Conservation (phyloP, 2,113 vertebrate genomes). For the Nycticorax nycticorax region DNA sequence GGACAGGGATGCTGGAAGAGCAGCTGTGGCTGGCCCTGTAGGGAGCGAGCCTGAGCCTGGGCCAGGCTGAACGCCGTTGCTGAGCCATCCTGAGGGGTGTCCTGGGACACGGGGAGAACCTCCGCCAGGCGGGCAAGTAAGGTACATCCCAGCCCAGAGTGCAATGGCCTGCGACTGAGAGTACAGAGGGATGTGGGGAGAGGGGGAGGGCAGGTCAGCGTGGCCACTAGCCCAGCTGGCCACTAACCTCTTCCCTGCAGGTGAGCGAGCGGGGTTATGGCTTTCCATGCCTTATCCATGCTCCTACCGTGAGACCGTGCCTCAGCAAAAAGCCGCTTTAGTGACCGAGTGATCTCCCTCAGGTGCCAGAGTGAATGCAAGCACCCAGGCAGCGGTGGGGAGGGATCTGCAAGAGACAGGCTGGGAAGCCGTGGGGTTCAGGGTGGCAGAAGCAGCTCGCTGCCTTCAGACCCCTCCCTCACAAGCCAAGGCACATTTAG, state of each 20-base stretch:
- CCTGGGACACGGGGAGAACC: neutral
- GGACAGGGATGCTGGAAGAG: neutral
- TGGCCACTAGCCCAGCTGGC: neutral
- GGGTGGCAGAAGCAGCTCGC: neutral
- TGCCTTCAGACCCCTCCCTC: neutral
- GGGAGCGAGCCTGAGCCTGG: neutral
- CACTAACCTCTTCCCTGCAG: neutral
- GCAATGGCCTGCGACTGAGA: neutral
- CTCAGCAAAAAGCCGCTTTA: neutral
- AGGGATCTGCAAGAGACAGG: neutral
- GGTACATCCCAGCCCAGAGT: accelerated
- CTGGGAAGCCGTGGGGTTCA: neutral
- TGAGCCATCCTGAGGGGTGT: neutral
- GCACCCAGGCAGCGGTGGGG: neutral
- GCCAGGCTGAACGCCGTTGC: neutral
- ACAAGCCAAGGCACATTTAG: neutral
- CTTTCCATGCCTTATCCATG: neutral
- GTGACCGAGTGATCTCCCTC: neutral
- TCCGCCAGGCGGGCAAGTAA: neutral
- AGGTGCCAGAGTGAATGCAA: neutral
- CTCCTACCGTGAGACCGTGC: accelerated
- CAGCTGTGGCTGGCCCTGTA: neutral
- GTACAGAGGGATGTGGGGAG: neutral
- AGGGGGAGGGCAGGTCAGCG: neutral
- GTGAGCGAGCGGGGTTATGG: neutral